Conservation (phyloP, 1,140 invertebrate genomes). For the Schlechtendalia chinensis region DNA sequence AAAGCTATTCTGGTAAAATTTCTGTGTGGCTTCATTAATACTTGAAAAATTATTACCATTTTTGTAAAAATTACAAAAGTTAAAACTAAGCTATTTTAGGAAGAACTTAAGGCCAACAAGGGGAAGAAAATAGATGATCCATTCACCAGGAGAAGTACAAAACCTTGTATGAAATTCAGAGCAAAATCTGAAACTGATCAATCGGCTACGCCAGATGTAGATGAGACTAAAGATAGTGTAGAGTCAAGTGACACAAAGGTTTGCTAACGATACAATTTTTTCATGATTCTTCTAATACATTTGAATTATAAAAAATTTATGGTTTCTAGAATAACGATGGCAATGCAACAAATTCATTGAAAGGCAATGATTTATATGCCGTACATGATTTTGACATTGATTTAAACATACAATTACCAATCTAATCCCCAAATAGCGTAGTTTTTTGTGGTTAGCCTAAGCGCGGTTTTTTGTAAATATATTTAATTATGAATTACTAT, state of each 20-base stretch:
- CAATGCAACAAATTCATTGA: slow-evolving; percentile 43
- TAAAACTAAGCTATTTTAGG: too few species aligned
- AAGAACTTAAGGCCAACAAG: slow-evolving; percentile 72
- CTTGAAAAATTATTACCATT: background rate
- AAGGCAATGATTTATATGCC: slow-evolving; percentile 76
- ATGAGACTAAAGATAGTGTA: slow-evolving; percentile 8
- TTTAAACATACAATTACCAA: slow-evolving; percentile 84
- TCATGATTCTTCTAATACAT: background rate
- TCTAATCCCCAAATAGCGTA: slow-evolving; percentile 53
- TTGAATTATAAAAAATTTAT: background rate
- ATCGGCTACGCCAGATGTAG: background rate
- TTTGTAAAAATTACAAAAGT: too few species aligned
- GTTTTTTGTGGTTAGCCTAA: background rate
- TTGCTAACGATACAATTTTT: background rate
- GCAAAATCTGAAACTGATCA: slow-evolving; percentile 58
- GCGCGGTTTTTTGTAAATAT: slow-evolving; percentile 11
- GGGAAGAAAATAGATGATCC: slow-evolving; percentile 84
- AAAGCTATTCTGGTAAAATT: slow-evolving; percentile 79
- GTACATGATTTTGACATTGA: slow-evolving; percentile 96
- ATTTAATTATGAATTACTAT: slow-evolving; percentile 10
- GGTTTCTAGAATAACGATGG: slow-evolving; percentile 19
- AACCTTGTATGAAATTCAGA: slow-evolving; percentile 82
- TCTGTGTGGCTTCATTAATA: background rate
- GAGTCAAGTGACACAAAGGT: slow-evolving; percentile 21
- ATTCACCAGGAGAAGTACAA: slow-evolving; percentile 88